These are phyloP conservation scores for Semibalanus balanoides DNA, from an alignment of 1,140 invertebrate genomes.

Conservation along the genomic window DNA sequence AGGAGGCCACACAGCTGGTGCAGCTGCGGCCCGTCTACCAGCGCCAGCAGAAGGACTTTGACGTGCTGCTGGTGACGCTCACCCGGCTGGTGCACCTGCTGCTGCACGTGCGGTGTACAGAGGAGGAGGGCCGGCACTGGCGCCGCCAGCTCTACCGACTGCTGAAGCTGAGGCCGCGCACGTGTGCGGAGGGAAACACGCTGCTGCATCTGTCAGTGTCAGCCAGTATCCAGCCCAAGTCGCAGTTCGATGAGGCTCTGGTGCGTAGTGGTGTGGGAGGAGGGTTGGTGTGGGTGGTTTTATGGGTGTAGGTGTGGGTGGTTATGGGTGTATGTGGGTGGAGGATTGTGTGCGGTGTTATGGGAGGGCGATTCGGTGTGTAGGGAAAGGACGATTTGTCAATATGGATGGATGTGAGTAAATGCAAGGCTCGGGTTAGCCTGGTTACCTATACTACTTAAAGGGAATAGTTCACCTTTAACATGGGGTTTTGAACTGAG, in stretches of 20 bases:
- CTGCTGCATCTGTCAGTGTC: constrained; percentile 26
- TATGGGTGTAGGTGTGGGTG: too few species aligned
- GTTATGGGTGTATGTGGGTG: too few species aligned
- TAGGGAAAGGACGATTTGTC: too few species aligned
- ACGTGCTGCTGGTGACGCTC: constrained; percentile 44
- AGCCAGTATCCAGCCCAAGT: neutral
- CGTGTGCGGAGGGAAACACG: constrained; percentile 54
- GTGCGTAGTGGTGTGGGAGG: neutral
- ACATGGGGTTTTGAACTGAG: too few species aligned
- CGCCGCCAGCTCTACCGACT: constrained; percentile 14
- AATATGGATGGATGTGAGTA: too few species aligned
- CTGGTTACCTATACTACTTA: too few species aligned
- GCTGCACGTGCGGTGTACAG: constrained; percentile 41
- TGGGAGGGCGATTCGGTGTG: too few species aligned
- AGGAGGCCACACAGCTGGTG: constrained; percentile 43
- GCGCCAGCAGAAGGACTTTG: constrained; percentile 64
- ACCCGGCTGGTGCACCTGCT: constrained; percentile 66
- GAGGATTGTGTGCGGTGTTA: too few species aligned
- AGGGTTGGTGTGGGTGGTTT: too few species aligned
- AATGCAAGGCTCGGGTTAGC: too few species aligned
- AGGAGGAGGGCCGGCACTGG: constrained; percentile 28
- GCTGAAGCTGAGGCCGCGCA: constrained; percentile 43
- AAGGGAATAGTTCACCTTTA: too few species aligned
- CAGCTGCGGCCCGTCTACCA: constrained; percentile 50
- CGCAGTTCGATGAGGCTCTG: neutral